phyloP scores from a whole-genome alignment of 2,888 invertebrate genomes.

The Cerastoderma edule region DNA sequence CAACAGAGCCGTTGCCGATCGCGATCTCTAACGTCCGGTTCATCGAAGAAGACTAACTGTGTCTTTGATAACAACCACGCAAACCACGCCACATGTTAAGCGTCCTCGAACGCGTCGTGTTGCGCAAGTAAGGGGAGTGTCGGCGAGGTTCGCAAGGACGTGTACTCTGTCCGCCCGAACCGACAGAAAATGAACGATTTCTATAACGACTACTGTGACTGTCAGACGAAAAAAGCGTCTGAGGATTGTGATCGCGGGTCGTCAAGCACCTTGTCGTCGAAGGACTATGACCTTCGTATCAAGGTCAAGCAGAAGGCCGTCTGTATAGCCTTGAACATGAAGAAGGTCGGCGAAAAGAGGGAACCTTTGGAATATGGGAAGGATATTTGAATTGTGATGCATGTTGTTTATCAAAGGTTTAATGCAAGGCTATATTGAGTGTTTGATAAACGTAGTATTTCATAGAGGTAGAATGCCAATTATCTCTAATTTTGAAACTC shows the following conservation, averaged over 20 bases:
- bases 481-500: too few relatives aligned
- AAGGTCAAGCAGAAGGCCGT: constrained; percentile 13
- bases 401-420: too few relatives aligned
- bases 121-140: not conserved
- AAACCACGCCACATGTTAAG: not conserved
- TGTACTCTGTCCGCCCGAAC: not conserved
- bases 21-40: not conserved
- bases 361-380: not conserved
- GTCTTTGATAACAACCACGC: not conserved
- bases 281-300: constrained; percentile 8
- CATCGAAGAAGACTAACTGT: not conserved
- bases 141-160: not conserved
- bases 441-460: too few relatives aligned
- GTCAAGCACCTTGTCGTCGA: not conserved
- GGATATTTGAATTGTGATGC: too few relatives aligned
- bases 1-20: not conserved
- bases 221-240: not conserved
- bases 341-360: not conserved
- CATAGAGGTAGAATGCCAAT: too few relatives aligned
- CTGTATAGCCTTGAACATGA: constrained; percentile 6
- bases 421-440: too few relatives aligned
- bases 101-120: not conserved
- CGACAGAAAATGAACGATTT: constrained; percentile 16
- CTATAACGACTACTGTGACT: constrained; percentile 6
- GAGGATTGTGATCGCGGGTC: not conserved